Evolutionary conservation across 2,113 vertebrate genomes (phyloP), one percentile per base, ranked within the genome.

Genomic region (Heterochromis multidens): DNA sequence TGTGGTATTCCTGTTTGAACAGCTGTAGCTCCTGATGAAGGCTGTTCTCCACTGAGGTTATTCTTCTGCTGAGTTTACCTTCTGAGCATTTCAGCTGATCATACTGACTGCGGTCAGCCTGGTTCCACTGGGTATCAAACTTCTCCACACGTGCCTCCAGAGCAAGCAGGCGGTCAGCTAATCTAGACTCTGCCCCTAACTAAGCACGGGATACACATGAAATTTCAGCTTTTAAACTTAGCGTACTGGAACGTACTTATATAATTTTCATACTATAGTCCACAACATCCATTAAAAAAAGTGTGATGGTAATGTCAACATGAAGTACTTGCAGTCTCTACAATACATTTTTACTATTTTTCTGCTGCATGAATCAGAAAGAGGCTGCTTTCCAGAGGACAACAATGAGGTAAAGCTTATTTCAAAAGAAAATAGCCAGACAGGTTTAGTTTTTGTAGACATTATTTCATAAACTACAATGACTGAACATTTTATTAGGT

Each of bases 1-100:
- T 95, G 93, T 95, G 95, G 80, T 97, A 96, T 61, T 98, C 95
- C 56, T 82, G 95, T 86, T 96, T 95, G 79, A 97, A 95, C 95
- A 96, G 94, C 88, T 97, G 95, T 86, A 97, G 87, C 88, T 97
- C 96, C 46, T 90, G 91, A 92, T 95, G 95, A 56, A 98, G 90
- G 82, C 88, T 86, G 74, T 91, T 95, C 96, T 97, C 96, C 88
- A 97, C 76, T 72, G 91, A 94, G 61, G 29, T 87, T 52, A 97
- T 91, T 87, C 91, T 96, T 81, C 84, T 88, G n/a, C 61, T 81
- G 35, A 97, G 84, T 90, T 94, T 96, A 77, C 93, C 95, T 72
- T 95, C 95, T 17, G 83, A 90, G 5, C 21, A 74, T 81, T 94
- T 97, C 62, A 93, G 65, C 74, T 89, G 93, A 77, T 91, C 95